Evolutionary conservation across 2,113 vertebrate species (phyloP), one percentile per base, ranked within the genome.

Genomic region (Aldabrachelys gigantea): DNA sequence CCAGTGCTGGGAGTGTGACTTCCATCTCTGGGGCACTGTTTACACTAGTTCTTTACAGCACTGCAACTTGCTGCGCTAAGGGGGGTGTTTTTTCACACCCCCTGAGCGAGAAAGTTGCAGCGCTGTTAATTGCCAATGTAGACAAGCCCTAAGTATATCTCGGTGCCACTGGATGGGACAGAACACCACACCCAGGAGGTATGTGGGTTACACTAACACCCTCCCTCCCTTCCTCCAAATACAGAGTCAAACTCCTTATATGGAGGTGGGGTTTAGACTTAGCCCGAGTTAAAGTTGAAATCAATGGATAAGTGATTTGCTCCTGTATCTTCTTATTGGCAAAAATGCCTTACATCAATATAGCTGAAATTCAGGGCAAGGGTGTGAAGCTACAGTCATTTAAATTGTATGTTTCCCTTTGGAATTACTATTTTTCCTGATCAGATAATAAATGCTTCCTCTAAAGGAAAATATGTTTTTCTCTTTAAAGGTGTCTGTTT

Each of bases 221-320:
- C 52, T 53, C 6, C 52, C 17, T 53, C 52, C 6, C 52, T 22
- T 80, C 35, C 41, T 84, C 22, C 22, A 24, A 0, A 0, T 47
- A 19, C 1, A 13, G 22, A 35, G 22, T 24, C 49, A 10, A 3
- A 25, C 57, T 84, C 1, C 65, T 0, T 47, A 44, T 62, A 19
- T 2, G 31, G 59, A 47, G 10, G 16, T 22, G 29, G 76, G 12
- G 1, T n/a, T 82, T n/a, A 80, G 80, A 59, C 14, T 89, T 75
- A 85, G 50, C 6, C 88, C 80, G 87, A 35, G 19, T 72, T 21
- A 72, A 72, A 72, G 49, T 35, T 84, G 82, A 84, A 93, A 69
- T 4, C 7, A 44, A 44, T 85, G 31, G 31, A 29, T 59, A 81
- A 54, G 35, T 22, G 65, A 72, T 38, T 65, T 7, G 31, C 19